phyloP scores from a whole-genome alignment of 2,797 vertebrate genomes.

The Pogonophryne albipinna region DNA sequence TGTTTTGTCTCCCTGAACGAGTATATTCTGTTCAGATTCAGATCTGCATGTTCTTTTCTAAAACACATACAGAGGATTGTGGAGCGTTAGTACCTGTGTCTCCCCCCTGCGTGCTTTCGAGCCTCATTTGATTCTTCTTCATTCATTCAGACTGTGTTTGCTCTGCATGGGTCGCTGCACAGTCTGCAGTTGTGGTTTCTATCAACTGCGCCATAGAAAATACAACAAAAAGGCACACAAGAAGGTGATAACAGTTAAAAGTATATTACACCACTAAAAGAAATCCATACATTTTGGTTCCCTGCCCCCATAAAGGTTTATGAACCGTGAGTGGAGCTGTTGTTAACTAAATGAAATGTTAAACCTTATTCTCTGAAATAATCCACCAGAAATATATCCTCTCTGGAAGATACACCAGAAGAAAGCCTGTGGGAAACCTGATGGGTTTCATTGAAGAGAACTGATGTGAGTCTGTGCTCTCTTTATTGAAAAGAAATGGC shows the following conservation, averaged over 20 bases:
- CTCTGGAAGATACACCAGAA: conserved; percentile 7
- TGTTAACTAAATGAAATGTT: conserved; percentile 36
- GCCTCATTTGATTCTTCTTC: conserved; percentile 29
- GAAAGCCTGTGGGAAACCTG: conserved; percentile 15
- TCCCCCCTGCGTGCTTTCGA: conserved; percentile 10
- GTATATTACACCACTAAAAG: conserved; percentile 32
- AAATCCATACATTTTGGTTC: conserved; percentile 13
- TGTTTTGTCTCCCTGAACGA: background rate
- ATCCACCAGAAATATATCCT: conserved; percentile 13
- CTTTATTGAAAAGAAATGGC: conserved; percentile 28
- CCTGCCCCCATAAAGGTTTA: conserved; percentile 28
- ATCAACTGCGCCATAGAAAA: background rate
- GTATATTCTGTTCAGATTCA: background rate
- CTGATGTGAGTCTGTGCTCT: conserved; percentile 23
- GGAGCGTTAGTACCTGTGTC: background rate
- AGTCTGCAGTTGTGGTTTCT: conserved; percentile 11
- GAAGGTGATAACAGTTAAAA: conserved; percentile 24
- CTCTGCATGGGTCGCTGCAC: conserved; percentile 27
- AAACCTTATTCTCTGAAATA: conserved; percentile 15
- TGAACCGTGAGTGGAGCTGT: conserved; percentile 25
- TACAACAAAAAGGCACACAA: conserved; percentile 15
- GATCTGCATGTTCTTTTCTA: conserved; percentile 17
- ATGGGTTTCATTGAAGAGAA: conserved; percentile 28
- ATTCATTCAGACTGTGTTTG: conserved; percentile 13
- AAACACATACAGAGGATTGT: conserved; percentile 1